Evolutionary conservation across 2,797 vertebrate genomes (phyloP).

Genomic region (Smutsia gigantea): DNA sequence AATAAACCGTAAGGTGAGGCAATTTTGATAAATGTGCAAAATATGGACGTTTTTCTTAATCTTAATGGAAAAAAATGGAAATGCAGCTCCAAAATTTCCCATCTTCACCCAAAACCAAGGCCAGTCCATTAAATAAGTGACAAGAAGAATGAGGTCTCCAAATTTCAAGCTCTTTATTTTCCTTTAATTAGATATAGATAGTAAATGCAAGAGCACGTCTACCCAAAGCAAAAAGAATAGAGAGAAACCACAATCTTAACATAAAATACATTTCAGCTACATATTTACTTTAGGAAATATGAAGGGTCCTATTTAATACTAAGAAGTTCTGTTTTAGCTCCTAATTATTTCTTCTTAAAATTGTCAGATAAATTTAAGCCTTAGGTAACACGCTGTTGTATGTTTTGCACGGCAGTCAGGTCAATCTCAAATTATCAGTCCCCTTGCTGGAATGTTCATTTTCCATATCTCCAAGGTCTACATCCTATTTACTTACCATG

Average conservation of each 20-base stretch:
- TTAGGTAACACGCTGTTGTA: not conserved
- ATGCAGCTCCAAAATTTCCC: slow-evolving; percentile 29
- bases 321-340: not conserved
- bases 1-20: slow-evolving; percentile 49
- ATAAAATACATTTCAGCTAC: not conserved
- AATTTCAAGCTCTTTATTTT: not conserved
- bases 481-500: not conserved
- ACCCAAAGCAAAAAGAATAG: not conserved
- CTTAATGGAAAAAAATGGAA: slow-evolving; percentile 47
- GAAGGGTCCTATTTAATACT: not conserved
- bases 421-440: not conserved
- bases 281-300: slow-evolving; percentile 4
- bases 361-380: not conserved
- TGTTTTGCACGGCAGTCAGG: not conserved
- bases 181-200: slow-evolving; percentile 51
- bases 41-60: slow-evolving; percentile 58
- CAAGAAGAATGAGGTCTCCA: not conserved
- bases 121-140: not conserved
- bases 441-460: not conserved
- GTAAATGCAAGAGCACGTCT: slow-evolving; percentile 33
- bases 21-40: slow-evolving; percentile 43
- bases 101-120: not conserved
- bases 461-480: not conserved
- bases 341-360: not conserved
- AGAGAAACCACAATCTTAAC: not conserved